phyloP scores from a whole-genome alignment of 2,113 vertebrate species.

The Hepsetus odoe region DNA sequence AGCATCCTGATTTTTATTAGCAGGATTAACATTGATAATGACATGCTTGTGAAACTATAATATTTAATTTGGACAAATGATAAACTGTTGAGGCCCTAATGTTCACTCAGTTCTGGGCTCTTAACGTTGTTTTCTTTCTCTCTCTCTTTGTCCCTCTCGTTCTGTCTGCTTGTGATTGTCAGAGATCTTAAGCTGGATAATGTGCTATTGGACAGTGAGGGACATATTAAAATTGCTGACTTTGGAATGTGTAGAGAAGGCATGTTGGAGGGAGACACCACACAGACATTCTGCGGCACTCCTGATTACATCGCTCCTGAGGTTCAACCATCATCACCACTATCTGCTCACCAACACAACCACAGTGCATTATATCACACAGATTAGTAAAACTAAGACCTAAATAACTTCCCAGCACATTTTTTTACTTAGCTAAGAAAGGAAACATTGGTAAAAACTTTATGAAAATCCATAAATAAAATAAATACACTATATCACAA shows the following conservation, averaged over 20 bases:
- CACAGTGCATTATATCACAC: neutral
- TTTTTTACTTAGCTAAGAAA: too few species aligned
- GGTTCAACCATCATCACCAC: constrained; percentile 63
- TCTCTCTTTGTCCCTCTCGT: constrained; percentile 37
- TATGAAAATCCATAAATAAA: too few species aligned
- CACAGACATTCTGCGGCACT: constrained; percentile 89
- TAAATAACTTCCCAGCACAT: too few species aligned
- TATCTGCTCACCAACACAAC: neutral
- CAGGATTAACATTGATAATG: too few species aligned
- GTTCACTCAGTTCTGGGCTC: too few species aligned
- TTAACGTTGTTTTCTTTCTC: neutral
- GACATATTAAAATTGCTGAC: constrained; percentile 92
- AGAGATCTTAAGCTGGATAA: constrained; percentile 93
- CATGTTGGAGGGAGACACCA: constrained; percentile 82
- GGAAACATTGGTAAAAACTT: too few species aligned
- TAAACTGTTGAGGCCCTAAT: neutral
- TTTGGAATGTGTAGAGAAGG: constrained; percentile 94
- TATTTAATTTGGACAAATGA: neutral
- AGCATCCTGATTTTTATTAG: too few species aligned
- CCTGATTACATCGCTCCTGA: constrained; percentile 92
- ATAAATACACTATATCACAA: too few species aligned
- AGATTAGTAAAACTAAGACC: too few species aligned
- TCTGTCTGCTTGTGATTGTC: constrained; percentile 19
- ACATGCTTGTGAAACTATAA: too few species aligned
- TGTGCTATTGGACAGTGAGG: constrained; percentile 86